Percentiles rank a stretch among this genome's conserved stretches.
Conservation (phyloP, 2,797 vertebrate species). For the Phoebastria nigripes region DNA sequence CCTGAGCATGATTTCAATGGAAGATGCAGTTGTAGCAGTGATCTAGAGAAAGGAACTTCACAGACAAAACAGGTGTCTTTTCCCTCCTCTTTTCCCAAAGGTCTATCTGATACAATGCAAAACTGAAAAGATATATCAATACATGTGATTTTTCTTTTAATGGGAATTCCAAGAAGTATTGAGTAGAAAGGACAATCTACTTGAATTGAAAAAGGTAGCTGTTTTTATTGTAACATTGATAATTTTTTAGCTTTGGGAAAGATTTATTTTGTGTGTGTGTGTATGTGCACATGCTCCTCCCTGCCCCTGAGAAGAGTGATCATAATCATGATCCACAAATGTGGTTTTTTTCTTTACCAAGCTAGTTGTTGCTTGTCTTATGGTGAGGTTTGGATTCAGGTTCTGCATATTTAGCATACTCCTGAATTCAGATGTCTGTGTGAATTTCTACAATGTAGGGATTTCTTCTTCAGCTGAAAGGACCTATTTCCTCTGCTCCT, state of each 20-base stretch:
- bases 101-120: background rate
- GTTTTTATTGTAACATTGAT: background rate
- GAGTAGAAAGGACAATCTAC: background rate
- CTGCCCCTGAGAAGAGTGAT: background rate
- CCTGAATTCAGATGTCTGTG: background rate
- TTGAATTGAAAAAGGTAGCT: background rate
- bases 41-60: background rate
- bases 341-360: background rate
- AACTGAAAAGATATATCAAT: background rate
- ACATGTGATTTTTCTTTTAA: background rate
- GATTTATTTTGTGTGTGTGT: background rate
- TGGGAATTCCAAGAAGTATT: background rate
- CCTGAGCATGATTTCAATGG: background rate
- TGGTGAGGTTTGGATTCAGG: background rate
- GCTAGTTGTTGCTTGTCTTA: background rate
- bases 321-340: background rate
- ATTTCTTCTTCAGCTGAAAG: background rate
- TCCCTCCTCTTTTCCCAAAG: background rate
- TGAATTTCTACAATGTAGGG: background rate
- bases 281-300: accelerated
- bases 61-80: background rate
- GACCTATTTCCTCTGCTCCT: background rate
- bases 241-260: background rate
- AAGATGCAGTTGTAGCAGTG: background rate
- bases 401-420: background rate